Conservation (phyloP, 1,140 invertebrate species). For the Diorhabda elongata region DNA sequence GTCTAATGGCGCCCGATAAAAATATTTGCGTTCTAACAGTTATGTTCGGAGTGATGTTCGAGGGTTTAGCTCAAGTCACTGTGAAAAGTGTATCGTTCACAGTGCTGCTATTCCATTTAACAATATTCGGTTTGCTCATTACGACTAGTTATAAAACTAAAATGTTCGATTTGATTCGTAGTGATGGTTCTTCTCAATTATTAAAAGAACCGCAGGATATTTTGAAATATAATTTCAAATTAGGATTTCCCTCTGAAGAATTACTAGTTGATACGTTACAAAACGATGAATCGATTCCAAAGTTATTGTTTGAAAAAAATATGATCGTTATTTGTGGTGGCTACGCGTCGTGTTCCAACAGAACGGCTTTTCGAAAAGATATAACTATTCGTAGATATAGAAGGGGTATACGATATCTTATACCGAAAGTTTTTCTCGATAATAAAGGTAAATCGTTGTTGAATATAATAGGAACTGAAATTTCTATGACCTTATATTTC, state of each 20-base stretch:
- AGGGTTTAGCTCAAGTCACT: neutral
- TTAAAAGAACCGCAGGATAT: neutral
- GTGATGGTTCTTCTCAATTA: neutral
- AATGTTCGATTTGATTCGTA: neutral
- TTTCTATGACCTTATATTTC: neutral
- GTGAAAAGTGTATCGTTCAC: neutral
- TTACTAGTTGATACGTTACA: neutral
- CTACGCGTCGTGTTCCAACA: neutral
- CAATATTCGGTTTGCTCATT: neutral
- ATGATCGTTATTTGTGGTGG: neutral
- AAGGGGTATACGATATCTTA: neutral
- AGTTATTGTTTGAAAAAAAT: neutral
- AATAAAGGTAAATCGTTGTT: neutral
- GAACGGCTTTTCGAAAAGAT: neutral
- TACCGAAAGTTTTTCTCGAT: neutral
- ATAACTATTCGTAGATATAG: neutral
- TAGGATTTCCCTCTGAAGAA: neutral
- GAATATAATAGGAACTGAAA: neutral
- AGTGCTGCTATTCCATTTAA: neutral
- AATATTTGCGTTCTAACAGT: neutral
- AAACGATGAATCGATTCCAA: neutral
- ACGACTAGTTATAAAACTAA: neutral
- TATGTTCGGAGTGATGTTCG: neutral
- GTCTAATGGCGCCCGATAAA: neutral
- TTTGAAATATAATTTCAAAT: neutral